phyloP scores from a whole-genome alignment of 2,113 vertebrate species.

The Pachycephala philippinensis region DNA sequence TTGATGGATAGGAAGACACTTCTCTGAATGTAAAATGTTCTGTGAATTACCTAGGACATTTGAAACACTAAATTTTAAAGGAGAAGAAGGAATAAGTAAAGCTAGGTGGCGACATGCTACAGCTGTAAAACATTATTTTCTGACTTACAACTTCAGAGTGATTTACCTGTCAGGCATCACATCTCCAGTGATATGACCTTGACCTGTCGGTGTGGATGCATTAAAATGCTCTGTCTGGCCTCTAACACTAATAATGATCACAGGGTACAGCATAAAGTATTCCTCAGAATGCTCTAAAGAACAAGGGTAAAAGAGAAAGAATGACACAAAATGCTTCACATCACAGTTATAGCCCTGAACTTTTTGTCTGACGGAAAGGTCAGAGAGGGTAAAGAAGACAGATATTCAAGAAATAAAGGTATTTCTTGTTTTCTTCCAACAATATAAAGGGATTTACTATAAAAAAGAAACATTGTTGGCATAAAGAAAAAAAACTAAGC shows the following conservation, averaged over 20 bases:
- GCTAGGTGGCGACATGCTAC: conserved; percentile 44
- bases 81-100: background rate
- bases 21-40: background rate
- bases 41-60: background rate
- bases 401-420: conserved; percentile 16
- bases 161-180: conserved; percentile 1
- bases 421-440: background rate
- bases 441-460: background rate
- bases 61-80: background rate
- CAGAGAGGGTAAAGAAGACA: background rate
- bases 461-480: background rate
- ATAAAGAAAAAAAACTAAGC: background rate
- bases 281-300: conserved; percentile 3
- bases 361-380: conserved; percentile 20
- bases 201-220: background rate
- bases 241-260: conserved; percentile 44
- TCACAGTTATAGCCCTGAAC: background rate
- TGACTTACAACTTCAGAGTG: background rate
- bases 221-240: conserved; percentile 28
- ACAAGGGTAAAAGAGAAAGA: conserved; percentile 1
- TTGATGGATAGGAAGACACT: background rate
- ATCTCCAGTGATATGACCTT: background rate
- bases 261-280: background rate
- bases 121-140: background rate
- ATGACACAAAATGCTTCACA: conserved; percentile 10